Conservation (phyloP, 1,140 invertebrate species). For the Magallana angulata region DNA sequence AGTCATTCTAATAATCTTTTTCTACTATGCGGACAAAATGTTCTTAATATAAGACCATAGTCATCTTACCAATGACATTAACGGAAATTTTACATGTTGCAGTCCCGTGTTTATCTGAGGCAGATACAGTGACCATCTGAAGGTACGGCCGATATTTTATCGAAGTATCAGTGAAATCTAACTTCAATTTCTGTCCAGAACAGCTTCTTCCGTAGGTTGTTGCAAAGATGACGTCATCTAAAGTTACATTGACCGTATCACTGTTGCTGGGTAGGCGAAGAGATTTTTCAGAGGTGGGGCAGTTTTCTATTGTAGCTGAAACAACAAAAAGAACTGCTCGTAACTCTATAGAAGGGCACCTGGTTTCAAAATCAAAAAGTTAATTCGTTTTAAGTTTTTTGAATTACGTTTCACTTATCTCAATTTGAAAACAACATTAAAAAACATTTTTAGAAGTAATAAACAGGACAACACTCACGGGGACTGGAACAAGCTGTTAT, state of each 20-base stretch:
- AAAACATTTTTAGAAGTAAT: too few relatives aligned
- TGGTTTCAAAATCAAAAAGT: too few relatives aligned
- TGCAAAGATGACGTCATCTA: not conserved
- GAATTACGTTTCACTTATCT: too few relatives aligned
- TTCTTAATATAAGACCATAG: too few relatives aligned
- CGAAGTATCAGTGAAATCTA: not conserved
- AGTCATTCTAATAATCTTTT: too few relatives aligned
- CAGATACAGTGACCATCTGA: not conserved
- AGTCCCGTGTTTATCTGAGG: not conserved
- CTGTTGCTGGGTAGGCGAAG: not conserved
- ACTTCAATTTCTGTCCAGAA: not conserved
- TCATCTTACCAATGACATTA: not conserved
- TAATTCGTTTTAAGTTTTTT: too few relatives aligned
- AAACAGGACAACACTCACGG: not conserved
- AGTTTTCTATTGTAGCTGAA: constrained; percentile 11
- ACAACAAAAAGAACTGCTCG: not conserved
- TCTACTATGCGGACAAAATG: too few relatives aligned
- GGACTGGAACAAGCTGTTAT: not conserved
- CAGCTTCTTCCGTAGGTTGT: constrained; percentile 3
- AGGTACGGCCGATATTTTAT: not conserved
- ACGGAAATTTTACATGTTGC: not conserved
- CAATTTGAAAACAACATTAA: too few relatives aligned
- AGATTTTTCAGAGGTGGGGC: not conserved
- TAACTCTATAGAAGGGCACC: too few relatives aligned
- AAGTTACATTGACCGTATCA: not conserved